A percentile compares a stretch with the other conserved stretches of the same genome.
These are phyloP conservation scores for Microcebus griseorufus DNA, from an alignment of 2,113 vertebrate species.

Conservation along the genomic window DNA sequence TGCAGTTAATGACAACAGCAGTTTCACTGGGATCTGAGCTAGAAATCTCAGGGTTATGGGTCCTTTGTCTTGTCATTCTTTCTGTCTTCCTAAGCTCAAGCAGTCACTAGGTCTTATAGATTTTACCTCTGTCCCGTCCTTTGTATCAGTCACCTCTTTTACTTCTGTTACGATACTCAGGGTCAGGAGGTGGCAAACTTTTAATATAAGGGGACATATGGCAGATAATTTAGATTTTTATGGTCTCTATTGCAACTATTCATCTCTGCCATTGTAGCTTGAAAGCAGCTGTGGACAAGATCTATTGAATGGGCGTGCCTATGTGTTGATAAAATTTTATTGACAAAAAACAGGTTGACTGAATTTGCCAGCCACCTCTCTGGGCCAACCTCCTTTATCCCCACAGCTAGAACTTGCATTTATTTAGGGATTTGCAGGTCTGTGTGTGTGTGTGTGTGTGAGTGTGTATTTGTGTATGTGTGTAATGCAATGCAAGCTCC, in stretches of 20 bases:
- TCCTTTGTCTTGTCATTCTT: not conserved
- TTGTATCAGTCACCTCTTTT: not conserved
- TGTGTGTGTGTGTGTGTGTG: not conserved
- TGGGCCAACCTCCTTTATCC: not conserved
- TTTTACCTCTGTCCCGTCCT: not conserved
- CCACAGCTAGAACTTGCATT: not conserved
- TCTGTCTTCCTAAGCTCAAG: not conserved
- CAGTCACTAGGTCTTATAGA: not conserved
- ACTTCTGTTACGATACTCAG: not conserved
- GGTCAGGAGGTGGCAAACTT: not conserved
- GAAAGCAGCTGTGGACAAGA: not conserved
- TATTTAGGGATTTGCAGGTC: not conserved
- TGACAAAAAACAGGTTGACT: not conserved
- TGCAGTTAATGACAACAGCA: not conserved
- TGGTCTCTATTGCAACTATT: not conserved
- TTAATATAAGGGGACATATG: not conserved
- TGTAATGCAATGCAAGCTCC: not conserved
- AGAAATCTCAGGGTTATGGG: too few relatives aligned
- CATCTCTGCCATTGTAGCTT: not conserved
- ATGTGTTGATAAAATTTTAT: not conserved
- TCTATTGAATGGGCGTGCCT: not conserved
- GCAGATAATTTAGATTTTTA: not conserved
- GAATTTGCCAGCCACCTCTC: not conserved
- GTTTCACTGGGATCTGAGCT: not conserved
- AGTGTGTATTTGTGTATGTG: not conserved